A percentile compares a stretch with the other conserved stretches of the same genome.
Evolutionary conservation across 2,888 invertebrate species (phyloP).

Genomic region (Macrophya annulata): DNA sequence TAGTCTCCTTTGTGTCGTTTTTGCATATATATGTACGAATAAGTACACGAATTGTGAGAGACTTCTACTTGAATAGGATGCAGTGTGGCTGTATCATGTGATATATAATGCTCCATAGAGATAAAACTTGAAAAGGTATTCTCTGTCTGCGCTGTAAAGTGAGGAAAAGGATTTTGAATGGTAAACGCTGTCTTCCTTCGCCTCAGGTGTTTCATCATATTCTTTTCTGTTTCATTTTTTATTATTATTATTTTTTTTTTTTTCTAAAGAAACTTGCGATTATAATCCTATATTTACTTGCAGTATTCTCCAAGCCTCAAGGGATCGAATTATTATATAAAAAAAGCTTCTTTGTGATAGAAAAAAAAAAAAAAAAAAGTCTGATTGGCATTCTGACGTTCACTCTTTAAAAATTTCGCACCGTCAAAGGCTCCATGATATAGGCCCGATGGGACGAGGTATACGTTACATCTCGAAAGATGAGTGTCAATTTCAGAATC

Average conservation of each 20-base stretch:
- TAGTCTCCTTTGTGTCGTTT: neutral
- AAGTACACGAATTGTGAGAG: neutral
- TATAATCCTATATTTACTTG: neutral
- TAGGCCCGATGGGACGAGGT: neutral
- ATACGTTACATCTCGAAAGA: neutral
- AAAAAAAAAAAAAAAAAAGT: conserved; percentile 5
- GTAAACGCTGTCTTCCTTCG: neutral
- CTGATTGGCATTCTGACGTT: conserved; percentile 15
- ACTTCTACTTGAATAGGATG: neutral
- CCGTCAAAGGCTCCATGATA: conserved; percentile 1
- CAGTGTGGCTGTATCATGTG: neutral
- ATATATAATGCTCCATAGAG: neutral
- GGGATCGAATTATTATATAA: neutral
- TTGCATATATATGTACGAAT: neutral
- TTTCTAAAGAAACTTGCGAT: neutral
- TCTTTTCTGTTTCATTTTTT: neutral
- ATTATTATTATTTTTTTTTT: neutral
- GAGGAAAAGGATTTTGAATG: neutral
- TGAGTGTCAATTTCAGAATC: conserved; percentile 10
- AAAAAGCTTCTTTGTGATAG: conserved; percentile 1
- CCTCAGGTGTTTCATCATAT: conserved; percentile 3
- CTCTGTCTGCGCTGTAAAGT: neutral
- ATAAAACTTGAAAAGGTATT: conserved; percentile 12
- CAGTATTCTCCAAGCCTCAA: neutral
- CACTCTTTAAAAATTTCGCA: neutral